Percentiles rank a stretch among this genome's conserved stretches.
Evolutionary conservation across 23 tunicate species (phyloP).

Genomic region (Clavelina lepadiformis): DNA sequence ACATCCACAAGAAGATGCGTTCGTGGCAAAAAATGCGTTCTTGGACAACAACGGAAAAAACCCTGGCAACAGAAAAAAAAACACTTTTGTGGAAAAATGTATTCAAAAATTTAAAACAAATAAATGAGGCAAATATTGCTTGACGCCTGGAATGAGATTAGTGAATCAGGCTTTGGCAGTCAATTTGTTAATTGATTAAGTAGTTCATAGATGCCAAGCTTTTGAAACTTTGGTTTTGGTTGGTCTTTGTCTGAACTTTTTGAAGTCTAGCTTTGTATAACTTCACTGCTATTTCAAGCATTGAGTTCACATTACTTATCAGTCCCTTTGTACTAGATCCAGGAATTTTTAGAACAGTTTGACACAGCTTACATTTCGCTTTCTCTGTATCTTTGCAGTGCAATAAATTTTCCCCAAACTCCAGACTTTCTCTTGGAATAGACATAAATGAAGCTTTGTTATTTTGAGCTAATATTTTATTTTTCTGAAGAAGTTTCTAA

Average conservation of each 20-base stretch:
- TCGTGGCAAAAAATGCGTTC: too few species aligned
- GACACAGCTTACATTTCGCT: slow-evolving; percentile 15
- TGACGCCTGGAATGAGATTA: too few species aligned
- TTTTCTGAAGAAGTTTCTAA: too few species aligned
- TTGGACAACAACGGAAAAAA: too few species aligned
- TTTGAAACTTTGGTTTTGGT: slow-evolving; percentile 1
- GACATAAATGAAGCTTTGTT: neutral
- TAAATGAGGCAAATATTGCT: too few species aligned
- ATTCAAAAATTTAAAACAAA: too few species aligned
- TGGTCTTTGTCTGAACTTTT: neutral
- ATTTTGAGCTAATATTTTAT: neutral
- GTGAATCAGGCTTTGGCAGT: too few species aligned
- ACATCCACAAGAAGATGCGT: too few species aligned
- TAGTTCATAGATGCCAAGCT: slow-evolving; percentile 12
- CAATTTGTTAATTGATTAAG: slow-evolving; percentile 8
- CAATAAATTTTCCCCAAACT: neutral
- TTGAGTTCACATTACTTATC: neutral
- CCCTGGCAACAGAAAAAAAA: too few species aligned
- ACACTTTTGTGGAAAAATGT: too few species aligned
- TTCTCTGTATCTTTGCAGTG: slow-evolving; percentile 3
- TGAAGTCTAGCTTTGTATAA: too few species aligned
- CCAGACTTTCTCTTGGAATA: neutral
- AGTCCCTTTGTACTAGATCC: slow-evolving; percentile 2
- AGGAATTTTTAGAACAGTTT: neutral
- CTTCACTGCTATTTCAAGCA: too few species aligned